Evolutionary conservation across 2,888 invertebrate genomes (phyloP).

Genomic region (Acanthosoma haemorrhoidale): DNA sequence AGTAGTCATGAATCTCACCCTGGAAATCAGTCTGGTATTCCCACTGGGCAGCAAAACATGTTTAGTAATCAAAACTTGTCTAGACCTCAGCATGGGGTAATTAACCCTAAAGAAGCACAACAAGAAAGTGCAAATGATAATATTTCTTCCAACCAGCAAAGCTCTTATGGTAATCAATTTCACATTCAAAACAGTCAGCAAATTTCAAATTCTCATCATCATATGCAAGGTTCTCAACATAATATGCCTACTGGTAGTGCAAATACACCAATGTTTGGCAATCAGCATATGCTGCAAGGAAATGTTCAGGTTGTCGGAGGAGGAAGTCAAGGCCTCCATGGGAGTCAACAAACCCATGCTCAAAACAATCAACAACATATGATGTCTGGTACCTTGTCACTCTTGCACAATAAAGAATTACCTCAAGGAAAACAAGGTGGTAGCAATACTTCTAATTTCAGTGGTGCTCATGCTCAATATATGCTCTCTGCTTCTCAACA

Average conservation of each 20-base stretch:
- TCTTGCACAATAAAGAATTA: neutral
- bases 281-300: neutral
- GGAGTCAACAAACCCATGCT: neutral
- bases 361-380: neutral
- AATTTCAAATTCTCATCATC: neutral
- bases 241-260: neutral
- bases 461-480: neutral
- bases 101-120: neutral
- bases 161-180: constrained; percentile 8
- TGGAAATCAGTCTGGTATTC: neutral
- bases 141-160: neutral
- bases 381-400: neutral
- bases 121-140: neutral
- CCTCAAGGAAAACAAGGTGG: neutral
- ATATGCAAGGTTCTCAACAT: neutral
- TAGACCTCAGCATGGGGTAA: neutral
- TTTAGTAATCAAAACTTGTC: neutral
- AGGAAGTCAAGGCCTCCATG: too few species aligned
- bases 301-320: neutral
- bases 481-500: neutral
- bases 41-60: neutral
- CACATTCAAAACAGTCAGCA: neutral
- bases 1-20: neutral
- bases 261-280: neutral
- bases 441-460: neutral